Base-by-base conservation (phyloP, 2,797 vertebrate genomes). In the Hoplostethus atlanticus region DNA sequence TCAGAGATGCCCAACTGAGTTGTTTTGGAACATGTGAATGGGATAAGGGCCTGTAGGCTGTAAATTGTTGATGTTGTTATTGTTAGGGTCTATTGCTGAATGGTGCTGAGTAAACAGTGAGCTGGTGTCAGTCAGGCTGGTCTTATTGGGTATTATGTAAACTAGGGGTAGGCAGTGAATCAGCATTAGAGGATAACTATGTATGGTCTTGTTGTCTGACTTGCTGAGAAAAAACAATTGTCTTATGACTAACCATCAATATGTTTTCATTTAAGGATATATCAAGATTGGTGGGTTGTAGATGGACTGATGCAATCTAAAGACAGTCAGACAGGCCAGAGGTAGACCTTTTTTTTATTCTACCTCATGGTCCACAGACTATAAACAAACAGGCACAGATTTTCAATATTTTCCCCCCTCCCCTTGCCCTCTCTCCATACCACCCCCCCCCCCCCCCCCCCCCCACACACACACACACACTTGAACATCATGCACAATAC, bases 401-500 rank as follows among this genome's bases (percentile, higher is more conserved):
- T 79, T 61, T 51, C 12, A 10, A 28, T 79, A 73, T 81, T 76
- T 84, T 84, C 51, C 63, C 78, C 70, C 70, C 71, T 21, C 21
- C 21, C 21, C 21, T 21, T 1, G 21, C 21, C 21, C 21, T 21
- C 52, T 62, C 4, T 9, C 8, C 38, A 8, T 5, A 10, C 46
- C 52, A 36, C 48, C 68, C 53, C 68, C 34, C 54, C 58, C 72
- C 50, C 61, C 52, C 36, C 48, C 68, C 53, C 68, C 34, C 54
- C 58, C 72, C 50, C 61, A 73, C 78, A 47, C 16, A 13, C 53
- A 67, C 28, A 46, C 64, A 51, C 40, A 79, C 84, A 92, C 82
- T 86, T 87, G 91, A 73, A 89, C 86, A 90, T 89, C 75, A 87
- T 85, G 77, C 85, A 85, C 86, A 85, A 86, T 85, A 85, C 81